Conservation (phyloP, 2,888 invertebrate species). For the Acleris holmiana region DNA sequence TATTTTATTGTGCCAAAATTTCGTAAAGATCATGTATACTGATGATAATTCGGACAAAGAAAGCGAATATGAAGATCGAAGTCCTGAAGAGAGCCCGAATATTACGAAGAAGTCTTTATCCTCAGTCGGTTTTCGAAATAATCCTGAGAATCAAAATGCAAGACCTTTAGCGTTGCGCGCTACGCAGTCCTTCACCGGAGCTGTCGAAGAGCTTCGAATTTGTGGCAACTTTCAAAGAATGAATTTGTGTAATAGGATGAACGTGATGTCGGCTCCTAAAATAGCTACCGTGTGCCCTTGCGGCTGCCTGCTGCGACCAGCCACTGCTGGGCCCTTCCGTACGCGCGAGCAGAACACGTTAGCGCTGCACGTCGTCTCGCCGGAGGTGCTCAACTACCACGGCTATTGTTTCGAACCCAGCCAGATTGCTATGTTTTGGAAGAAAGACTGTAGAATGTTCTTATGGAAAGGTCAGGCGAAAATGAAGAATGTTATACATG, state of each 20-base stretch:
- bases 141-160: conserved; percentile 63
- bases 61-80: conserved; percentile 70
- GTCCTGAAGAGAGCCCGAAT: conserved; percentile 64
- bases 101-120: conserved; percentile 76
- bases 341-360: conserved; percentile 73
- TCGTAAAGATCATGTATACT: conserved; percentile 65
- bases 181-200: conserved; percentile 76
- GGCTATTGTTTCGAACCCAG: conserved; percentile 82
- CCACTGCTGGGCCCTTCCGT: conserved; percentile 65
- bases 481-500: conserved; percentile 60
- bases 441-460: conserved; percentile 89
- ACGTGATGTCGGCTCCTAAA: conserved; percentile 59
- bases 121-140: conserved; percentile 70
- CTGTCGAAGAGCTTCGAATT: conserved; percentile 69
- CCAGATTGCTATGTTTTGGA: conserved; percentile 87
- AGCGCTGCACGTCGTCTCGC: conserved; percentile 76
- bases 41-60: conserved; percentile 77
- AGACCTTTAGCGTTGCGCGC: conserved; percentile 71
- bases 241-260: conserved; percentile 64
- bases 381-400: conserved; percentile 81
- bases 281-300: conserved; percentile 71
- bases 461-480: conserved; percentile 81
- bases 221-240: conserved; percentile 70
- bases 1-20: conserved; percentile 32
- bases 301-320: conserved; percentile 69